phyloP scores from a whole-genome alignment of 2,797 vertebrate genomes.

The Botia almorhae region DNA sequence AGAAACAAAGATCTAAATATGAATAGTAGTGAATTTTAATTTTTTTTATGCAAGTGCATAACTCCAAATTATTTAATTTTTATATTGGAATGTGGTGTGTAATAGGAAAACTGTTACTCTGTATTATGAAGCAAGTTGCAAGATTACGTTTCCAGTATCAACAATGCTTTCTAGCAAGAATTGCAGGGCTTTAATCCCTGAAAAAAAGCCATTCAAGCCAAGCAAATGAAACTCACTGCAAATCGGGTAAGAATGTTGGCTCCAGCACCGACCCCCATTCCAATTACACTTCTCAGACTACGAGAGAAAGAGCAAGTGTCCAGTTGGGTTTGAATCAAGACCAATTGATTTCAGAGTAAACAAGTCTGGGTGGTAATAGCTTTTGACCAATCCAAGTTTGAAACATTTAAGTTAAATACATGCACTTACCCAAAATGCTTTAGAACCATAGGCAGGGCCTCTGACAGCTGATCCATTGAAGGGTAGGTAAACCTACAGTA shows the following conservation, averaged over 20 bases:
- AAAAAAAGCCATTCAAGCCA: no score
- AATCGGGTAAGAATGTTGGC: conserved; percentile 91
- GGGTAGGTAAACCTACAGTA: conserved; percentile 87
- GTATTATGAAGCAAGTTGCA: conserved; percentile 37
- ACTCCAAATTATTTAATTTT: not conserved
- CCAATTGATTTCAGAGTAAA: not conserved
- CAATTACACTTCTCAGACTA: conserved; percentile 88
- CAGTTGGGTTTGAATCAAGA: not conserved
- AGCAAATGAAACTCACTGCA: conserved; percentile 82
- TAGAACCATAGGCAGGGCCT: conserved; percentile 86
- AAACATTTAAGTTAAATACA: not conserved
- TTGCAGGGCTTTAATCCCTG: conserved; percentile 26
- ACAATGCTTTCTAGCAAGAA: conserved; percentile 29
- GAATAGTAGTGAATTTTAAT: not conserved
- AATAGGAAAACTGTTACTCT: conserved; percentile 27
- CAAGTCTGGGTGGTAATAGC: not conserved
- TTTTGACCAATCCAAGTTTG: not conserved
- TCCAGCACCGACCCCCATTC: conserved; percentile 92
- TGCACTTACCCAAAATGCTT: conserved; percentile 89
- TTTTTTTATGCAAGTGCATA: not conserved
- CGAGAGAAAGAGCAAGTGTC: conserved; percentile 16
- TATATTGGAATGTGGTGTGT: conserved; percentile 4
- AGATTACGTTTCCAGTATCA: conserved; percentile 41
- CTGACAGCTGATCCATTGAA: conserved; percentile 93
- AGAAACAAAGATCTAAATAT: not conserved